phyloP scores from a whole-genome alignment of 2,797 vertebrate genomes.

The Fistularia tabacaria region DNA sequence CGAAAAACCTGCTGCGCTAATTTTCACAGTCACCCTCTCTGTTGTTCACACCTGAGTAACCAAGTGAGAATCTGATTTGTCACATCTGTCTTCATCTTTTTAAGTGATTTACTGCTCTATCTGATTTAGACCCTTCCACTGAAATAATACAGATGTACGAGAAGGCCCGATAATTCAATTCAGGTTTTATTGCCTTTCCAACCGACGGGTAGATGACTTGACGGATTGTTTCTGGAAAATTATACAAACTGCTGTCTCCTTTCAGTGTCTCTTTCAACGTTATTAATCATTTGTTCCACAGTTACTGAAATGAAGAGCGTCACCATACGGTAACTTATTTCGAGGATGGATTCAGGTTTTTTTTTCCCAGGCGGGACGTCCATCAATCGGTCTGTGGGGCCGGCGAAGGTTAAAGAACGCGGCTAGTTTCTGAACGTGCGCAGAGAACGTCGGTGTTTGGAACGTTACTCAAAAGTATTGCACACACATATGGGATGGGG shows the following conservation, averaged over 20 bases:
- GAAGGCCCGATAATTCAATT: conserved; percentile 2
- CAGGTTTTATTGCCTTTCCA: neutral
- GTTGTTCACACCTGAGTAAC: conserved; percentile 4
- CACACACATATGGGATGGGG: no score
- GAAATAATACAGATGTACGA: neutral
- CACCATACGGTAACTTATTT: neutral
- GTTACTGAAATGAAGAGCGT: neutral
- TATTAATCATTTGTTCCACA: neutral
- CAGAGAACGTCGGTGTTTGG: no score
- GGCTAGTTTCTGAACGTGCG: no score
- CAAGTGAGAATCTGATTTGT: conserved; percentile 21
- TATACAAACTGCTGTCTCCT: neutral
- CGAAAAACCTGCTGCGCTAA: neutral
- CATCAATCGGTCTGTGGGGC: no score
- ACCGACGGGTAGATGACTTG: neutral
- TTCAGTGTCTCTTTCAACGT: neutral
- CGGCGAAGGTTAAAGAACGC: no score
- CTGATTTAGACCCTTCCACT: conserved; percentile 6
- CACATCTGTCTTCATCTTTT: conserved; percentile 4
- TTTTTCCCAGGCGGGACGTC: no score
- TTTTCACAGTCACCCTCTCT: neutral
- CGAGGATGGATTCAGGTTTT: neutral
- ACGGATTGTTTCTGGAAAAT: neutral
- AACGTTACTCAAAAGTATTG: no score
- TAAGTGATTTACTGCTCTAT: neutral